Evolutionary conservation across 2,888 invertebrate species (phyloP).

Genomic region (Teleogryllus oceanicus): DNA sequence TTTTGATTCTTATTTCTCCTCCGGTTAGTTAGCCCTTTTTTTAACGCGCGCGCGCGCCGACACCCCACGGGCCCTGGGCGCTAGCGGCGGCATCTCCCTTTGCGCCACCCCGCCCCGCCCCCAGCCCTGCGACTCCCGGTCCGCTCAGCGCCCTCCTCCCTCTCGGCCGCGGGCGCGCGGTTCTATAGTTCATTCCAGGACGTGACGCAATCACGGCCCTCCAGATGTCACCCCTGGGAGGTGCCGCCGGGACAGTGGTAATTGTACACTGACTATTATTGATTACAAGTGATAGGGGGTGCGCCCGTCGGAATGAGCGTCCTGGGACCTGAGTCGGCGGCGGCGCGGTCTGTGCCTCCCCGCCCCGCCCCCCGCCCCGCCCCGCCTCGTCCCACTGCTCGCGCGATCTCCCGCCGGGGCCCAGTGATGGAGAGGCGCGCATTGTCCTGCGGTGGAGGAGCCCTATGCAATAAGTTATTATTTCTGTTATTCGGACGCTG

Average conservation of each 20-base stretch:
- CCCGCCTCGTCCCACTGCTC: neutral
- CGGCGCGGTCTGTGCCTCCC: neutral
- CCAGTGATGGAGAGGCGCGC: neutral
- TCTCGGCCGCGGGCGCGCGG: neutral
- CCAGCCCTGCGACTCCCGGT: neutral
- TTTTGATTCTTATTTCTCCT: conserved; percentile 18
- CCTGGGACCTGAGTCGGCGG: conserved; percentile 25
- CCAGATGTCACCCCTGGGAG: conserved; percentile 36
- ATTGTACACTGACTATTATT: conserved; percentile 29
- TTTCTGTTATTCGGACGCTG: neutral
- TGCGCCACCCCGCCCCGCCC: neutral
- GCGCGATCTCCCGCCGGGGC: neutral
- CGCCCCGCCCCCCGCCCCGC: neutral
- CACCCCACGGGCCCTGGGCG: neutral
- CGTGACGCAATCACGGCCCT: conserved; percentile 45
- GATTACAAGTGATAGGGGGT: conserved; percentile 26
- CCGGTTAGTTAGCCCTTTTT: conserved; percentile 11
- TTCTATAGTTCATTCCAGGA: conserved; percentile 39
- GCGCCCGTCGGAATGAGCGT: conserved; percentile 25
- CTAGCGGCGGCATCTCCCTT: neutral
- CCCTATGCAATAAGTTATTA: neutral
- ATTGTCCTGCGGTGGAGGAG: neutral
- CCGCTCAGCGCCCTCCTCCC: neutral
- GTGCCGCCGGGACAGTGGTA: conserved; percentile 30
- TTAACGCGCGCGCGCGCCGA: neutral